Percentiles rank a stretch among this genome's conserved stretches.
phyloP scores from a whole-genome alignment of 30 jellyfish, hydroid and myxozoan genomes.

The Hydra vulgaris region DNA sequence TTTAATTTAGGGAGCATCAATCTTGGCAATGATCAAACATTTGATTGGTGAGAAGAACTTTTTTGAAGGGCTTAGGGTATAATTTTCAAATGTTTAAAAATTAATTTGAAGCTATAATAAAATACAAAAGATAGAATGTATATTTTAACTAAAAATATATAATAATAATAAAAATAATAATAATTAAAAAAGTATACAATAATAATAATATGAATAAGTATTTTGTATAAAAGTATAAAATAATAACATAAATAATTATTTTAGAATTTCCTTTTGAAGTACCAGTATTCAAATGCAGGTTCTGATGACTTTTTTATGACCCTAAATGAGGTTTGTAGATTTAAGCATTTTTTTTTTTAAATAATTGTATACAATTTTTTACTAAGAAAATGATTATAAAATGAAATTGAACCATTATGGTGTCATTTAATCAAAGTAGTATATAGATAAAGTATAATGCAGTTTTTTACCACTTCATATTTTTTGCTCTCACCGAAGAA shows the following conservation, averaged over 20 bases:
- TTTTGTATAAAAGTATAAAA: too few relatives aligned
- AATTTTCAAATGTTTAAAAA: too few relatives aligned
- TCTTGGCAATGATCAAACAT: constrained; percentile 17
- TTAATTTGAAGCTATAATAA: background rate
- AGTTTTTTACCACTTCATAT: background rate
- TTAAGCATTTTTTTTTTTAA: background rate
- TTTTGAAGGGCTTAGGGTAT: constrained; percentile 1
- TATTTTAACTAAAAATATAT: background rate
- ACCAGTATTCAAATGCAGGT: constrained; percentile 20
- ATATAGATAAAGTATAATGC: background rate
- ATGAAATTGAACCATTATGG: too few relatives aligned
- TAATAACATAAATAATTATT: background rate
- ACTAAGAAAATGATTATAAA: too few relatives aligned
- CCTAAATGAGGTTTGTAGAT: constrained; percentile 9
- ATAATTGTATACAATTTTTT: too few relatives aligned
- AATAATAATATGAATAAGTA: too few relatives aligned
- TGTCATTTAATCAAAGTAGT: too few relatives aligned
- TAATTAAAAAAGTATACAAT: too few relatives aligned
- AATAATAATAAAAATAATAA: too few relatives aligned
- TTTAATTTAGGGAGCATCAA: constrained; percentile 13
- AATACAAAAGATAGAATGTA: background rate
- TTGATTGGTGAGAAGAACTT: constrained; percentile 11
- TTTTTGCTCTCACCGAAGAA: too few relatives aligned
- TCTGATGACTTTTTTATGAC: constrained; percentile 13
- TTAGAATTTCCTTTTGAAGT: constrained; percentile 3